Conservation (phyloP, 2,113 vertebrate species). For the Hippolais icterina region DNA sequence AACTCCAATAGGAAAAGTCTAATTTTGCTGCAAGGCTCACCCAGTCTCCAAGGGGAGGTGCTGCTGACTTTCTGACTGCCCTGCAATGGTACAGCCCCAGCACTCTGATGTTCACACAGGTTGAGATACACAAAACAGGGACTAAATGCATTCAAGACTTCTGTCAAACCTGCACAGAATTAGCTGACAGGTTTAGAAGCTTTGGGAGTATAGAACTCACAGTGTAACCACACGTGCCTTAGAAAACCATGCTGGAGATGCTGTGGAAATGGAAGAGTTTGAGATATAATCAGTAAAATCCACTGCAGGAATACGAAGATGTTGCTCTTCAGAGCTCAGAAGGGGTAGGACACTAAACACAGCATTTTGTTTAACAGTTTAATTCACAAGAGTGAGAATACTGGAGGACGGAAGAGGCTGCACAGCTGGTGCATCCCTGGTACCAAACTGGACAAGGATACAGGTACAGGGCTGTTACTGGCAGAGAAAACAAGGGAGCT, state of each 20-base stretch:
- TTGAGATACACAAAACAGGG: neutral
- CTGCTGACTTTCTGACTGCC: neutral
- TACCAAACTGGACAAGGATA: no score
- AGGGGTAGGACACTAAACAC: neutral
- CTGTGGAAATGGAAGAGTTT: neutral
- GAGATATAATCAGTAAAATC: neutral
- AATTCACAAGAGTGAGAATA: neutral
- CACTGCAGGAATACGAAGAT: neutral
- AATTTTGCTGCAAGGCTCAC: neutral
- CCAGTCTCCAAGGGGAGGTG: neutral
- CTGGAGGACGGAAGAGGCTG: neutral
- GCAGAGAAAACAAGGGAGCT: neutral
- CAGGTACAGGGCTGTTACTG: neutral
- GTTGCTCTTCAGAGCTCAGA: neutral
- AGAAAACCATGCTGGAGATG: neutral
- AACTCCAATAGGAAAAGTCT: neutral
- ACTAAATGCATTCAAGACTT: neutral
- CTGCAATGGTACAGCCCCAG: fast-evolving
- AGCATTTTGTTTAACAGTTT: neutral
- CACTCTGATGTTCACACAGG: neutral
- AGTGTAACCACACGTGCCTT: neutral
- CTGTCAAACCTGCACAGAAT: neutral
- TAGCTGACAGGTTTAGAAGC: neutral
- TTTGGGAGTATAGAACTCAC: neutral
- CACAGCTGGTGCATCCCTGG: neutral